Conservation (phyloP, 2,888 invertebrate genomes). For the Nesidiocoris tenuis region DNA sequence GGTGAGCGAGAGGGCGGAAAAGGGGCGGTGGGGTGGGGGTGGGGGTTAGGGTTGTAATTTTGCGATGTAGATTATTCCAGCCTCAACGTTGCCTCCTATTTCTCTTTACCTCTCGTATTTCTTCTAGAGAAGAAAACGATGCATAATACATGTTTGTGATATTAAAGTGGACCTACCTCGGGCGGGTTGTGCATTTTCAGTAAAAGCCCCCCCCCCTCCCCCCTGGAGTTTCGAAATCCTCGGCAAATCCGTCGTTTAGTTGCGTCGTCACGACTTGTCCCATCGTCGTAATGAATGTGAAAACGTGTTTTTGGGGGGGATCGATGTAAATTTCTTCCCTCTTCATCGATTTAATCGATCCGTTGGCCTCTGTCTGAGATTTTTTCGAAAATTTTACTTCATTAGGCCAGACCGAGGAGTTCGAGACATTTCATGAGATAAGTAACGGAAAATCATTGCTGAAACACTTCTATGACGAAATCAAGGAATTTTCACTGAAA, state of each 20-base stretch:
- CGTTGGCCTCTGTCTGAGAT: no score
- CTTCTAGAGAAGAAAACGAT: conserved; percentile 5
- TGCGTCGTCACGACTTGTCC: neutral
- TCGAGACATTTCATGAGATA: no score
- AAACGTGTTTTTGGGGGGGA: neutral
- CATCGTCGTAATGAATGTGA: neutral
- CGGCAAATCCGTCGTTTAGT: neutral
- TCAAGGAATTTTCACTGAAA: no score
- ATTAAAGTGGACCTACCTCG: neutral
- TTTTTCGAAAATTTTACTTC: no score
- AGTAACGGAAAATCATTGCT: no score
- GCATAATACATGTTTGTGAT: conserved; percentile 15
- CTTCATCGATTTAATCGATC: no score
- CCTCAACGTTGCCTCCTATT: neutral
- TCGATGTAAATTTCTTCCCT: no score
- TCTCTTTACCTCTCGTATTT: neutral
- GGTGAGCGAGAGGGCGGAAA: neutral
- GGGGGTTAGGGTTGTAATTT: no score
- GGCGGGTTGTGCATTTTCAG: neutral
- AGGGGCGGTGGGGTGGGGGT: neutral
- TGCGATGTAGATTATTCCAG: conserved; percentile 13
- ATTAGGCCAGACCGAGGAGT: no score
- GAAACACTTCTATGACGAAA: no score
- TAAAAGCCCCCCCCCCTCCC: neutral
- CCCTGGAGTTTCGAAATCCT: neutral